phyloP scores from a whole-genome alignment of 2,888 invertebrate species.

The Mimas tiliae region DNA sequence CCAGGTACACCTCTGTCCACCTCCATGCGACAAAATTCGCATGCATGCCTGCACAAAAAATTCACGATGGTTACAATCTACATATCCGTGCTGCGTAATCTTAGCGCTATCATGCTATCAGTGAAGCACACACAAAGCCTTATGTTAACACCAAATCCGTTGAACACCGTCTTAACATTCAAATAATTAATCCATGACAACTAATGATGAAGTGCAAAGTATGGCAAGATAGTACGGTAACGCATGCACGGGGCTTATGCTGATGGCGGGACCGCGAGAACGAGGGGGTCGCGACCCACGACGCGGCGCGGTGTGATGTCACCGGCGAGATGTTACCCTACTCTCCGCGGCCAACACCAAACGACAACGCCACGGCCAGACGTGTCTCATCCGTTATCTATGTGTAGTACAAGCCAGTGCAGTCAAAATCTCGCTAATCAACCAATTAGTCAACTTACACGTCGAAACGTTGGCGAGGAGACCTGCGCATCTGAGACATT shows the following conservation, averaged over 20 bases:
- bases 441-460: constrained; percentile 4
- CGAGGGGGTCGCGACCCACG: neutral
- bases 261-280: constrained; percentile 7
- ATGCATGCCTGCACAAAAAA: neutral
- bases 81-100: constrained; percentile 1
- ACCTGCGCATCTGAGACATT: constrained; percentile 11
- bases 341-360: neutral
- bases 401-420: constrained; percentile 12
- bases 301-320: too few species aligned
- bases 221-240: constrained; percentile 5
- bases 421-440: constrained; percentile 9
- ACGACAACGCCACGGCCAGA: neutral
- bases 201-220: constrained; percentile 17
- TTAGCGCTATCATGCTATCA: constrained; percentile 14
- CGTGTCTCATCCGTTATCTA: constrained; percentile 4
- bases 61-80: constrained; percentile 11
- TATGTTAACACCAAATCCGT: constrained; percentile 20
- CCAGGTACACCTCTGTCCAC: constrained; percentile 7
- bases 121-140: constrained; percentile 21
- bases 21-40: constrained; percentile 3
- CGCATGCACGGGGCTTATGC: constrained; percentile 16
- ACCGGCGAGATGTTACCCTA: neutral
- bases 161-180: constrained; percentile 12
- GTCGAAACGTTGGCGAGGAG: neutral
- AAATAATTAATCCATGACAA: constrained; percentile 6